Percentiles rank a stretch among this genome's conserved stretches.
Evolutionary conservation across 1,140 invertebrate genomes (phyloP).

Genomic region (Lerema accius): DNA sequence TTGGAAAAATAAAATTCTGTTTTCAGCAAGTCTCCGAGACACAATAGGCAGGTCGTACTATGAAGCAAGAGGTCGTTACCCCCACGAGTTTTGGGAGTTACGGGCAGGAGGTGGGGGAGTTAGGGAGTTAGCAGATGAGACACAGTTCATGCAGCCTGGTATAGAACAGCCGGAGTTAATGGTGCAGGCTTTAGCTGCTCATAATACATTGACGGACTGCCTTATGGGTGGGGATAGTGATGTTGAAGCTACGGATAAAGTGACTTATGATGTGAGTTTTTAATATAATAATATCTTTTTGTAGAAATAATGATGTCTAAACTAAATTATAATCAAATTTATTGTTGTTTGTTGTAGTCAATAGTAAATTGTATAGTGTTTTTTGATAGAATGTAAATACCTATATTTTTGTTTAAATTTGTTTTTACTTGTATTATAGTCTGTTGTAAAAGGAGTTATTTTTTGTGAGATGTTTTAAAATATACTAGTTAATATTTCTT

Average conservation of each 20-base stretch:
- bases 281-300: too few relatives aligned
- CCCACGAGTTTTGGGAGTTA: constrained; percentile 90
- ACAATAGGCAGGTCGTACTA: constrained; percentile 89
- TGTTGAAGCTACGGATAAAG: constrained; percentile 57
- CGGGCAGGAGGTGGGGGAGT: constrained; percentile 85
- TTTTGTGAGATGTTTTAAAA: too few relatives aligned
- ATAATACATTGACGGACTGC: constrained; percentile 73
- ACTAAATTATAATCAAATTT: too few relatives aligned
- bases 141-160: constrained; percentile 81
- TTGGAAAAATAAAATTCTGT: constrained; percentile 7
- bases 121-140: constrained; percentile 88
- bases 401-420: too few relatives aligned
- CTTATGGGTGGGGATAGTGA: constrained; percentile 55
- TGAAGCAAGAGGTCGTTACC: constrained; percentile 87
- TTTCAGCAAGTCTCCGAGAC: constrained; percentile 86
- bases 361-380: not conserved
- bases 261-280: constrained; percentile 52
- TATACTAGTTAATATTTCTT: too few relatives aligned
- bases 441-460: too few relatives aligned
- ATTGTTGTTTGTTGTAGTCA: too few relatives aligned
- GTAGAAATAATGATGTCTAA: too few relatives aligned
- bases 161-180: constrained; percentile 74
- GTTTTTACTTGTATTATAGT: too few relatives aligned
- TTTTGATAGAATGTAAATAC: too few relatives aligned
- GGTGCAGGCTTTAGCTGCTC: constrained; percentile 75